Conservation (phyloP, 2,797 vertebrate species). For the Rhabdophis nuchalis region DNA sequence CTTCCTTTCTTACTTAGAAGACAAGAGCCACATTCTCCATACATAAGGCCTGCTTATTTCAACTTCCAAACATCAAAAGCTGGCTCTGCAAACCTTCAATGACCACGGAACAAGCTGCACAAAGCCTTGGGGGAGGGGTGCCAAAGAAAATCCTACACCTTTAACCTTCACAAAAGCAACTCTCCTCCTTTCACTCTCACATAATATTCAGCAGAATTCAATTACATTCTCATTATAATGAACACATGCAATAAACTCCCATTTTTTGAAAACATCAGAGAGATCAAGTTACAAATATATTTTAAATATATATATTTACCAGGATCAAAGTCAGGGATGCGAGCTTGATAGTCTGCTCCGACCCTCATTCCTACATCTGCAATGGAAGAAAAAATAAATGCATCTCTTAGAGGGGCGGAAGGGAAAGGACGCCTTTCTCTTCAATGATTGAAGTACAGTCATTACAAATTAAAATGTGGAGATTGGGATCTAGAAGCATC, state of each 20-base stretch:
- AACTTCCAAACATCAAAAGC: constrained; percentile 9
- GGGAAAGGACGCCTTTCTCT: background rate
- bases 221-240: background rate
- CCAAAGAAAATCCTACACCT: constrained; percentile 7
- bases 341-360: constrained; percentile 91
- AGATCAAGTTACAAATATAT: background rate
- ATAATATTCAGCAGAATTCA: background rate
- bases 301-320: constrained; percentile 72
- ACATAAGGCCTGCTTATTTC: background rate
- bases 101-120: constrained; percentile 33
- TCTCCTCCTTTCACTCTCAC: background rate
- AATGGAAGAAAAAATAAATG: constrained; percentile 59
- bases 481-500: background rate
- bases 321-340: constrained; percentile 90
- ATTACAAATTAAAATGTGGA: constrained; percentile 9
- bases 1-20: background rate
- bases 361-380: constrained; percentile 97
- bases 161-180: constrained; percentile 28
- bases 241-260: background rate
- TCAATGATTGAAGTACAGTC: background rate
- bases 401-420: constrained; percentile 8
- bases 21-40: background rate
- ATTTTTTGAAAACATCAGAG: constrained; percentile 53
- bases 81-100: constrained; percentile 26
- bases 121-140: constrained; percentile 32